These are phyloP conservation scores for Drosophila mauritiana DNA, from an alignment of 1,140 invertebrate genomes.

Conservation along the genomic window DNA sequence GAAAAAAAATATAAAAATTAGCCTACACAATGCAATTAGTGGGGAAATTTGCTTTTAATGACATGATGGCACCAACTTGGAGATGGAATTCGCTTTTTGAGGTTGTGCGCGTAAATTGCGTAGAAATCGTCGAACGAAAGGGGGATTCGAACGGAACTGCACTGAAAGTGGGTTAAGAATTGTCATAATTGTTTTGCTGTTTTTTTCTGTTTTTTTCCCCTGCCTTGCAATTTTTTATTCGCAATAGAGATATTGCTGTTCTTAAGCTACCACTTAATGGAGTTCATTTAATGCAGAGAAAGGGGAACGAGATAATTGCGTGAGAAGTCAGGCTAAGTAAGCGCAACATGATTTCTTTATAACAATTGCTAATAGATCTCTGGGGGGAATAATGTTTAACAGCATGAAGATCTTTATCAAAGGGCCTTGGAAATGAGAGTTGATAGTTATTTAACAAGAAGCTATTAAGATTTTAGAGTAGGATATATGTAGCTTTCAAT, in stretches of 20 bases:
- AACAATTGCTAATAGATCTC: slow-evolving; percentile 16
- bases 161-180: slow-evolving; percentile 73
- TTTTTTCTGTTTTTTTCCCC: neutral
- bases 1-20: slow-evolving; percentile 58
- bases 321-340: slow-evolving; percentile 28
- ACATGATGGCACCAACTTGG: slow-evolving; percentile 25
- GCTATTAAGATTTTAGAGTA: neutral
- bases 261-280: slow-evolving; percentile 20
- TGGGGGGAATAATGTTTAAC: neutral
- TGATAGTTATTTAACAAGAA: too few species aligned
- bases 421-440: too few species aligned
- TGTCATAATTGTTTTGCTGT: slow-evolving; percentile 66
- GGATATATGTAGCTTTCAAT: neutral
- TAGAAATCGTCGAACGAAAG: slow-evolving; percentile 50
- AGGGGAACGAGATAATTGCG: slow-evolving; percentile 37
- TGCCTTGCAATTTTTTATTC: slow-evolving; percentile 11
- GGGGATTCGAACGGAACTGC: slow-evolving; percentile 27
- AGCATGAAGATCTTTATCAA: slow-evolving; percentile 11
- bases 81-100: slow-evolving; percentile 47
- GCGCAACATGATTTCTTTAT: slow-evolving; percentile 41
- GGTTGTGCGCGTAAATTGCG: slow-evolving; percentile 61
- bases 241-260: slow-evolving; percentile 65
- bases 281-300: slow-evolving; percentile 32
- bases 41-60: slow-evolving; percentile 72
- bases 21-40: slow-evolving; percentile 75